These are phyloP conservation scores for Bolborhynchus lineola DNA, from an alignment of 2,113 vertebrate species.

Conservation along the genomic window DNA sequence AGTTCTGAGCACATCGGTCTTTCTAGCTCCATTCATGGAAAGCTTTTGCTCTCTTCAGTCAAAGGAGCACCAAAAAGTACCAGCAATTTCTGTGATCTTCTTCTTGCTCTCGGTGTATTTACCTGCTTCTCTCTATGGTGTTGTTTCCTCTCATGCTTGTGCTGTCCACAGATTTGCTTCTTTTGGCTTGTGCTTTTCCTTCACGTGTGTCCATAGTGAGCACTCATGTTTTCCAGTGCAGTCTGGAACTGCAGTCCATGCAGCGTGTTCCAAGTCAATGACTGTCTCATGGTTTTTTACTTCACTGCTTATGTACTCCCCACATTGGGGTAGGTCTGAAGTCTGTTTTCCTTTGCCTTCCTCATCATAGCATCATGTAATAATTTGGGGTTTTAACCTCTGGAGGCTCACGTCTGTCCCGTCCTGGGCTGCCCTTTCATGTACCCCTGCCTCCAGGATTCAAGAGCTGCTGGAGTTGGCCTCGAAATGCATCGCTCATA, in stretches of 20 bases:
- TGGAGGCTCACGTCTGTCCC: not conserved
- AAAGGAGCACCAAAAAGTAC: not conserved
- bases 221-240: not conserved
- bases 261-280: not conserved
- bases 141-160: not conserved
- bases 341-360: not conserved
- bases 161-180: not conserved
- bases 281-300: not conserved
- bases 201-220: not conserved
- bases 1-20: not conserved
- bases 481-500: not conserved
- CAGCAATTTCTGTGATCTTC: not conserved
- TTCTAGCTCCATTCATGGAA: not conserved
- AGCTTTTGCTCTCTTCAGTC: not conserved
- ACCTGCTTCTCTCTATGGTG: not conserved
- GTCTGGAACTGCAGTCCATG: not conserved
- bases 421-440: not conserved
- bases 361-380: not conserved
- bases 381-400: not conserved
- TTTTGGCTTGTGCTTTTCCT: not conserved
- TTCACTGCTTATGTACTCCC: not conserved
- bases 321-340: not conserved
- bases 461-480: fast-evolving
- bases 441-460: not conserved
- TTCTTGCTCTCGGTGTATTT: not conserved